Conservation (phyloP, 2,113 vertebrate species). For the Peromyscus leucopus region DNA sequence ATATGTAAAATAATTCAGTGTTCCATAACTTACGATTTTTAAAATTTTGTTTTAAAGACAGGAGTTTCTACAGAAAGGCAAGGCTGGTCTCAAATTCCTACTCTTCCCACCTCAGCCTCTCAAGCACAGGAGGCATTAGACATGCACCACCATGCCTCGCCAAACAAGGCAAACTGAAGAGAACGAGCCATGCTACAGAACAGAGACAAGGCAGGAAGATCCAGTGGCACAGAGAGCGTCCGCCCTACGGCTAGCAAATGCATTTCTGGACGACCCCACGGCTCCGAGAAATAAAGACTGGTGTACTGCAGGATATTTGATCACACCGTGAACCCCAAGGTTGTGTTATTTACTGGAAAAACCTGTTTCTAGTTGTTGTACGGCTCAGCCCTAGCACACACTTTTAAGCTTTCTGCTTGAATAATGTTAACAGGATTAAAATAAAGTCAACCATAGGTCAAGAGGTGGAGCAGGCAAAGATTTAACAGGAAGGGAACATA, state of each 20-base stretch:
- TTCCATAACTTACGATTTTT: not conserved
- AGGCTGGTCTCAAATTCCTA: not conserved
- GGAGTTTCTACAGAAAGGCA: not conserved
- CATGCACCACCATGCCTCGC: not conserved
- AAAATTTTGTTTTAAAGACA: not conserved
- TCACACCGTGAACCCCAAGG: not conserved
- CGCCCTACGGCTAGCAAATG: not conserved
- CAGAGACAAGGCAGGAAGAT: not conserved
- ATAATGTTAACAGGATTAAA: not conserved
- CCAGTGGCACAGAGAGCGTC: not conserved
- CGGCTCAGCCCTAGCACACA: not conserved
- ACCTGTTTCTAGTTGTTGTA: not conserved
- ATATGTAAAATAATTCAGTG: not conserved
- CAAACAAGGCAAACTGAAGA: not conserved
- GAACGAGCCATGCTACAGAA: not conserved
- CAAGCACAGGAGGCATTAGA: not conserved
- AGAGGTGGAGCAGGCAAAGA: not conserved
- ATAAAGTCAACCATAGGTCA: not conserved
- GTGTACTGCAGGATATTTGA: not conserved
- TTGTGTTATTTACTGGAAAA: not conserved
- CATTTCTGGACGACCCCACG: not conserved
- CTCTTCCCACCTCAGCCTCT: not conserved
- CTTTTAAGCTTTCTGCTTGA: not conserved
- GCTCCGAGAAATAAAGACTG: not conserved
- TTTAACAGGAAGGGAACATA: not conserved